Percentiles rank a stretch among this genome's conserved stretches.
Conservation (phyloP, 2,888 invertebrate species). For the Priocnemis perturbator region DNA sequence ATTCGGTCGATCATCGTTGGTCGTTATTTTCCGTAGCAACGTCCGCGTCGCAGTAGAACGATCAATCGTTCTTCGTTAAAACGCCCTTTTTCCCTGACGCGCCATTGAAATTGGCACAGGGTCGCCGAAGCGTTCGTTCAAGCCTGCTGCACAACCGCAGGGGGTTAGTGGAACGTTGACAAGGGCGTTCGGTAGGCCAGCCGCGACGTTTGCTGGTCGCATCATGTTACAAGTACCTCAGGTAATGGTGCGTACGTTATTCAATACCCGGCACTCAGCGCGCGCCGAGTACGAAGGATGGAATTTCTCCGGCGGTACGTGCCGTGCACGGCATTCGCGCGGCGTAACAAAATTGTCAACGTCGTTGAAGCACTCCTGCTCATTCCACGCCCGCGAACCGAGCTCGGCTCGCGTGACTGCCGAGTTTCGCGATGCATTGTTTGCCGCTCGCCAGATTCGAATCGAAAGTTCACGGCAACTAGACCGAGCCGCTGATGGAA, state of each 20-base stretch:
- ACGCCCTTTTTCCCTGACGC: too few species aligned
- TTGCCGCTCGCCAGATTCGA: too few species aligned
- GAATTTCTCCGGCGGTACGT: slow-evolving; percentile 28
- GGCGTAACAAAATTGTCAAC: slow-evolving; percentile 22
- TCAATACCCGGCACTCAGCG: slow-evolving; percentile 49
- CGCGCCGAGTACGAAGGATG: slow-evolving; percentile 8
- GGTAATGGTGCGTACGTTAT: slow-evolving; percentile 62
- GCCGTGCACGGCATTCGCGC: slow-evolving; percentile 21
- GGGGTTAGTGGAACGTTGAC: slow-evolving; percentile 23
- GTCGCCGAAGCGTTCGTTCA: too few species aligned
- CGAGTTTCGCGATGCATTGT: slow-evolving; percentile 2
- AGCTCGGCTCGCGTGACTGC: background rate
- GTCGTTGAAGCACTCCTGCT: background rate
- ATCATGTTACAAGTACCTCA: slow-evolving; percentile 61
- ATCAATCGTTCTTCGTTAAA: too few species aligned
- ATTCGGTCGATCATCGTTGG: too few species aligned
- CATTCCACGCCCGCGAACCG: background rate
- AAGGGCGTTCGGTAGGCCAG: slow-evolving; percentile 16
- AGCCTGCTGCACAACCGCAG: slow-evolving; percentile 12
- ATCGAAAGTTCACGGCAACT: too few species aligned
- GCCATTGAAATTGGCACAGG: too few species aligned
- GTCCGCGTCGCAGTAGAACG: too few species aligned
- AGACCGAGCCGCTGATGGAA: too few species aligned
- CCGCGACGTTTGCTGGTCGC: slow-evolving; percentile 60
- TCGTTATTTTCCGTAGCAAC: too few species aligned